Conservation (phyloP, 1,140 invertebrate genomes). For the Brachionus koreanus region DNA sequence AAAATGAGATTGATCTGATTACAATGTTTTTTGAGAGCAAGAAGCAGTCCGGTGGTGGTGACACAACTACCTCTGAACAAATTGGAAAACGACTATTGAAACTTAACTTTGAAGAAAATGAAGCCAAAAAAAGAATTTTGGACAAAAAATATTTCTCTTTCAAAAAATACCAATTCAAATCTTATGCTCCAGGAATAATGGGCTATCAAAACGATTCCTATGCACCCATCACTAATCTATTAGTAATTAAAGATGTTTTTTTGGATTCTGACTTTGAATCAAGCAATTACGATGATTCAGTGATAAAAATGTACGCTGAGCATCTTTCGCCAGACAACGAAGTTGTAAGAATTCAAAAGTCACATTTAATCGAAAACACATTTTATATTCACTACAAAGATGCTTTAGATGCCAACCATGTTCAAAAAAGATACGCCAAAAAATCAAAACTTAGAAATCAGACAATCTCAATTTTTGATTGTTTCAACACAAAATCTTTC, state of each 20-base stretch:
- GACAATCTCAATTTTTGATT: neutral
- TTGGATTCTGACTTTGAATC: neutral
- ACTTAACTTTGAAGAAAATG: neutral
- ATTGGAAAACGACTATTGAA: neutral
- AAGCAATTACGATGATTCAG: neutral
- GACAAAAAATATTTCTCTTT: conserved; percentile 18
- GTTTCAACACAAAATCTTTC: neutral
- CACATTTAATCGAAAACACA: neutral
- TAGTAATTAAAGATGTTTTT: neutral
- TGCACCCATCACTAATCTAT: neutral
- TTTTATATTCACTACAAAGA: neutral
- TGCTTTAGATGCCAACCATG: neutral
- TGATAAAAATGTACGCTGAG: conserved; percentile 22
- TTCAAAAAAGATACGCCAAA: neutral
- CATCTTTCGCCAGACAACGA: conserved; percentile 1
- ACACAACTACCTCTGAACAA: neutral
- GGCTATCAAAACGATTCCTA: neutral
- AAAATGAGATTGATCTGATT: conserved; percentile 1
- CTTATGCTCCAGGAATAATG: neutral
- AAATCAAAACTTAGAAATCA: conserved; percentile 21
- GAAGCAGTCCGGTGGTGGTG: conserved; percentile 24
- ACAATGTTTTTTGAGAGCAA: conserved; percentile 39
- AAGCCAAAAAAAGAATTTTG: conserved; percentile 13
- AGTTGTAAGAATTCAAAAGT: neutral
- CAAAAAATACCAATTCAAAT: conserved; percentile 33